Conservation (phyloP, 2,113 vertebrate species). For the Melozone crissalis region DNA sequence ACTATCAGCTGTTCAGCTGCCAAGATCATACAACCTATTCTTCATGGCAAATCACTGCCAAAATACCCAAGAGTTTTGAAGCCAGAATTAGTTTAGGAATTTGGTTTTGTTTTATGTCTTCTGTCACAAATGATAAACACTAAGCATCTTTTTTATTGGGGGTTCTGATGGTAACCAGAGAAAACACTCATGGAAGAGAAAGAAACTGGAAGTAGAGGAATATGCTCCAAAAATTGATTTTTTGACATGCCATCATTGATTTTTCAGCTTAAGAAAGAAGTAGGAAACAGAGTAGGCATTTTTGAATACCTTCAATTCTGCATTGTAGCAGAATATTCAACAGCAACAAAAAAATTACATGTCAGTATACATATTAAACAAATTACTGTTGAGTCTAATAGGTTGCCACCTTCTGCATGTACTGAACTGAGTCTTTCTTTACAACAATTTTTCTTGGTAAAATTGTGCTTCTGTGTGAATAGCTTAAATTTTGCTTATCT, state of each 20-base stretch:
- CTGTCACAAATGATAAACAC: slow-evolving; percentile 1
- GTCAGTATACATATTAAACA: neutral
- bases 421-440: neutral
- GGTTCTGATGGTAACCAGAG: neutral
- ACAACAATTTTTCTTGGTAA: neutral
- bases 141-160: slow-evolving; percentile 4
- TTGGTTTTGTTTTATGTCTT: neutral
- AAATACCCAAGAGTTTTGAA: slow-evolving; percentile 14
- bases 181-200: neutral
- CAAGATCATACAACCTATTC: neutral
- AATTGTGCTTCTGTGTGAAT: neutral
- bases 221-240: neutral
- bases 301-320: neutral
- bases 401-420: neutral
- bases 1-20: neutral
- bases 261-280: slow-evolving; percentile 29
- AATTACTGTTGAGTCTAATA: neutral
- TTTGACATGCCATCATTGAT: neutral
- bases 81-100: neutral
- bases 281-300: neutral
- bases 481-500: neutral
- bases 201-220: neutral
- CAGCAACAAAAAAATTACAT: neutral
- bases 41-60: neutral
- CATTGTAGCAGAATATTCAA: slow-evolving; percentile 8